Conservation (phyloP, 1,140 invertebrate genomes). For the Cotesia vestalis region DNA sequence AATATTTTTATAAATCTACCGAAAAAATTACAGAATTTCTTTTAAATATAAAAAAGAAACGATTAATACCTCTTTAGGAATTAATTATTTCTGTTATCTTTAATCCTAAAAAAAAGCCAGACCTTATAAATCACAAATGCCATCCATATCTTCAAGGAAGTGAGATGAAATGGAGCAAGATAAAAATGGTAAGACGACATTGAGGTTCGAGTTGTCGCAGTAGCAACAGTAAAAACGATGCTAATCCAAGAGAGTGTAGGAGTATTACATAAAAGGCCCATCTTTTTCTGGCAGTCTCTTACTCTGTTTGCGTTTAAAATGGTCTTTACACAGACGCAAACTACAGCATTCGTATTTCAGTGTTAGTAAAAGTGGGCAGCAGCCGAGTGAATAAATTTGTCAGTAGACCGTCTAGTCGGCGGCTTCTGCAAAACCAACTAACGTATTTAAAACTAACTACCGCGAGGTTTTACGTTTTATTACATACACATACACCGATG, state of each 20-base stretch:
- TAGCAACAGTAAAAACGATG: conserved; percentile 40
- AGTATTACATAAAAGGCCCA: conserved; percentile 56
- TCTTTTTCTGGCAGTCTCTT: conserved; percentile 46
- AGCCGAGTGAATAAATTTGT: conserved; percentile 24
- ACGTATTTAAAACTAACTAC: conserved; percentile 1
- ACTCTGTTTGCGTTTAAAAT: background rate
- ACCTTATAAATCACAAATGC: too few relatives aligned
- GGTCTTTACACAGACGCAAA: background rate
- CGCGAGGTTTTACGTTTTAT: too few relatives aligned
- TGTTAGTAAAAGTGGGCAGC: background rate
- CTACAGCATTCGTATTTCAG: too few relatives aligned
- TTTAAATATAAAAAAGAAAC: too few relatives aligned
- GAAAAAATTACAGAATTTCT: too few relatives aligned
- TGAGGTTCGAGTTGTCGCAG: background rate
- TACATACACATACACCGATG: too few relatives aligned
- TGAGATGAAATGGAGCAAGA: conserved; percentile 35
- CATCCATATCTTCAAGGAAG: background rate
- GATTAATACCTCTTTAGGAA: too few relatives aligned
- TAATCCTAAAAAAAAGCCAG: too few relatives aligned
- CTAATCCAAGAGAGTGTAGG: conserved; percentile 54
- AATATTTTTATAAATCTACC: too few relatives aligned
- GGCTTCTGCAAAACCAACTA: background rate
- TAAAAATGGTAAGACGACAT: conserved; percentile 28
- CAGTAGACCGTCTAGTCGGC: conserved; percentile 3
- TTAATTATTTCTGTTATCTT: too few relatives aligned